phyloP scores from a whole-genome alignment of 64 coral and sea anemone genomes.

The Acropora yongei region DNA sequence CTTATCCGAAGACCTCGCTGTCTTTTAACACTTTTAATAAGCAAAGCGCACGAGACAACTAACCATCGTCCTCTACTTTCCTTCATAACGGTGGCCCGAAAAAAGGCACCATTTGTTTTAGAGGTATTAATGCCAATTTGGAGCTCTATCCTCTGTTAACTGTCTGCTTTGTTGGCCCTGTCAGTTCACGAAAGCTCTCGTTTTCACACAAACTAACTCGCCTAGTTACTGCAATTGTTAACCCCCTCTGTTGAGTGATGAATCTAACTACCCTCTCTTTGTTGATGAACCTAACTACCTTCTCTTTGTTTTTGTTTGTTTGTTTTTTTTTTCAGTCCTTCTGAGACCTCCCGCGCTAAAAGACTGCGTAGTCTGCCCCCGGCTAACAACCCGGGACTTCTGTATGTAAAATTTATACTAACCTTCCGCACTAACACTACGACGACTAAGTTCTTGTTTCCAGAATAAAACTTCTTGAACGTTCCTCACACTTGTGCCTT shows the following conservation, averaged over 20 bases:
- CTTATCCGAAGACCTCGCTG: too few relatives aligned
- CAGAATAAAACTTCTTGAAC: not conserved
- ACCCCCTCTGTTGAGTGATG: not conserved
- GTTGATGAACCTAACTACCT: too few relatives aligned
- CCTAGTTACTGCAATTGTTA: not conserved
- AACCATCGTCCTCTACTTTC: not conserved
- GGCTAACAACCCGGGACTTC: constrained; percentile 48
- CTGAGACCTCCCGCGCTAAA: constrained; percentile 31
- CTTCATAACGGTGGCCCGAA: not conserved
- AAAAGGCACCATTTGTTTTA: not conserved
- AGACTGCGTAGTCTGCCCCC: constrained; percentile 16
- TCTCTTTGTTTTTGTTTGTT: too few relatives aligned
- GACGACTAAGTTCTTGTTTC: not conserved
- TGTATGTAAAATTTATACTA: constrained; percentile 51
- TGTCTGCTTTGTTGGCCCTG: not conserved
- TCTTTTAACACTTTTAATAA: not conserved
- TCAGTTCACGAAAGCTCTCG: constrained; percentile 21
- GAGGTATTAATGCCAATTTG: not conserved
- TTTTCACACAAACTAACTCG: not conserved
- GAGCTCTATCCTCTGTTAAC: not conserved
- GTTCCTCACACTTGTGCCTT: not conserved
- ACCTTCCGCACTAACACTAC: constrained; percentile 19
- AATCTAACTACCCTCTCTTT: not conserved
- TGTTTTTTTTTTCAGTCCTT: constrained; percentile 43
- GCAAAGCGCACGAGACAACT: not conserved